phyloP scores from a whole-genome alignment of 2,888 invertebrate species.

The Limnephilus auricula region DNA sequence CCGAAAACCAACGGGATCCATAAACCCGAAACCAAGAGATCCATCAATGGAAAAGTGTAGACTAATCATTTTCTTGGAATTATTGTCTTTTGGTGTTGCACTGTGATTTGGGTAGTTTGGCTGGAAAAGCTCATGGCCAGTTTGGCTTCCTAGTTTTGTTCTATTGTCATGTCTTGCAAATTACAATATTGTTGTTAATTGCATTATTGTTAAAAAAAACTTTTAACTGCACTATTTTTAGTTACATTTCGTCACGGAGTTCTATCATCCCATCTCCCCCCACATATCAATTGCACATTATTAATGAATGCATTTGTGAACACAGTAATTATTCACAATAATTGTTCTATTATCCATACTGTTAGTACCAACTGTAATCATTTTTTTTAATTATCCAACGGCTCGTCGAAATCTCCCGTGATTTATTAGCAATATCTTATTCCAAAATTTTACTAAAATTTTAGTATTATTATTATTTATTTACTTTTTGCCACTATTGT shows the following conservation, averaged over 20 bases:
- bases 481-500: neutral
- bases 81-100: neutral
- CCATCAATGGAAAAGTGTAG: constrained; percentile 62
- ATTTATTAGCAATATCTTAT: neutral
- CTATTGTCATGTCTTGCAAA: neutral
- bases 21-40: constrained; percentile 54
- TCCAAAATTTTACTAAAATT: neutral
- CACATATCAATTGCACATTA: constrained; percentile 24
- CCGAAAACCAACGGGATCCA: constrained; percentile 22
- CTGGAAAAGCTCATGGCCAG: neutral
- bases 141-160: neutral
- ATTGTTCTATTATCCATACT: too few relatives aligned
- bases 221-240: neutral
- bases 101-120: constrained; percentile 9
- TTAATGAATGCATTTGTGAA: constrained; percentile 3
- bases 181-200: neutral
- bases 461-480: neutral
- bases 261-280: neutral
- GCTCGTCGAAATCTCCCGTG: neutral
- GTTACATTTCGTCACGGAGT: neutral
- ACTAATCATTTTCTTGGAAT: neutral
- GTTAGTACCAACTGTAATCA: neutral
- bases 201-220: neutral
- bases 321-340: neutral
- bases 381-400: neutral